Base-by-base conservation (phyloP, 1,140 invertebrate species). In the Atta colombica region DNA sequence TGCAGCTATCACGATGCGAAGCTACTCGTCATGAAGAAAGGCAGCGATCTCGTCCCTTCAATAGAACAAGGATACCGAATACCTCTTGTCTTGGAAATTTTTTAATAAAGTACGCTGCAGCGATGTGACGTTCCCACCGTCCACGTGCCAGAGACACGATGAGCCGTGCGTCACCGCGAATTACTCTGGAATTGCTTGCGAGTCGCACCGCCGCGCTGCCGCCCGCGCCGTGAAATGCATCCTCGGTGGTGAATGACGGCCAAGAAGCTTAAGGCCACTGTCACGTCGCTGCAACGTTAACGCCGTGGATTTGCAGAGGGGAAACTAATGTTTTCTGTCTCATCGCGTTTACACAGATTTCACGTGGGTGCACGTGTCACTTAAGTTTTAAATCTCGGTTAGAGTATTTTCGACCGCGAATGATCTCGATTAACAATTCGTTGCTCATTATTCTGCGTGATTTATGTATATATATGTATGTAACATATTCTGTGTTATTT, bases 31-130 rank as follows among this genome's bases (percentile, higher is more conserved):
- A 8, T n/a, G 74, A 21, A 45, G 60, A 53, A 31, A 85, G 63
- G 45, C 71, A 58, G 49, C 21, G 74, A 51, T 55, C 45, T 63
- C 60, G 53, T 21, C 25, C 45, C 39, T 51, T 0, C 69, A 51
- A 63, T 84, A 35, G 53, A 2, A 51, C 60, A 60, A 75, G 60
- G 10, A 78, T 63, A 21, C 80, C 85, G 28, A 66, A 92, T 91
- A 61, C 91, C 91, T 92, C 91, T 92, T 91, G 86, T 91, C 90
- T 87, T 12, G 80, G 87, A 91, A 92, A 92, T 90, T 89, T 93
- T 92, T 92, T 93, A 93, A 93, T 93, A 92, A 93, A 93, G 89
- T 88, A 78, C 74, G 28, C 68, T 60, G 35, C 28, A 28, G 21
- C 51, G 55, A 75, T 45, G 61, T 78, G 75, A 85, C 61, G 39